Evolutionary conservation across 2,113 vertebrate genomes (phyloP), one percentile per base, ranked within the genome.

Genomic region (Brevimyrus niger): DNA sequence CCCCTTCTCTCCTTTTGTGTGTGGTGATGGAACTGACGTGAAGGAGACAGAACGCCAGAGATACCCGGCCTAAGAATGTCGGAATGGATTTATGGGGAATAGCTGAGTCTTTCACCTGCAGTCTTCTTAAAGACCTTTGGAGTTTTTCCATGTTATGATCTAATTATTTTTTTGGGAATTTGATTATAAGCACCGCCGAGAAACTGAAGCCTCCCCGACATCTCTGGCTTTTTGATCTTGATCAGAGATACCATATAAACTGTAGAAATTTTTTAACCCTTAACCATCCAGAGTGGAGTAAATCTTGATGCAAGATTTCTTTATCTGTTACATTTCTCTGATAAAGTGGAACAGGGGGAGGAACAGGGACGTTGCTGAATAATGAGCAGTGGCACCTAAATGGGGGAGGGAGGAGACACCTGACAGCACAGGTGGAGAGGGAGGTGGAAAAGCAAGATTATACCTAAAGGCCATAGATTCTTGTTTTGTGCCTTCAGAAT

Each of bases 41-140:
- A 87, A 31, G 84, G 90, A 89, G 80, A 90, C 91, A 88, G 89
- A 87, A 87, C 65, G 88, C 89, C 89, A 93, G 44, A 88, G 91
- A 89, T 55, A 58, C 88, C 87, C 44, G 10, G 11, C n/a, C 21
- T 23, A 53, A 23, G 91, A 91, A 91, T 92, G 86, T 38, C 90
- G 88, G 90, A 65, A 93, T 89, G 91, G 92, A 92, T 90, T 91
- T 90, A 82, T 92, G 46, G 90, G 91, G 94, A 92, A 90, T 42
- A 35, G 90, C 91, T 86, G 91, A 93, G 93, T 93, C 93, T 93
- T 93, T 94, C 91, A 76, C 42, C 91, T 82, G 95, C 92, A 94
- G 92, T 91, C 91, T 91, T 90, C 90, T 3, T 90, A 89, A 88
- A 94, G 91, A 93, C 92, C 93, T 92, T 90, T 19, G 89, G 91